A percentile compares a stretch with the other conserved stretches of the same genome.
Conservation (phyloP, 2,113 vertebrate genomes). For the Nycticorax nycticorax region DNA sequence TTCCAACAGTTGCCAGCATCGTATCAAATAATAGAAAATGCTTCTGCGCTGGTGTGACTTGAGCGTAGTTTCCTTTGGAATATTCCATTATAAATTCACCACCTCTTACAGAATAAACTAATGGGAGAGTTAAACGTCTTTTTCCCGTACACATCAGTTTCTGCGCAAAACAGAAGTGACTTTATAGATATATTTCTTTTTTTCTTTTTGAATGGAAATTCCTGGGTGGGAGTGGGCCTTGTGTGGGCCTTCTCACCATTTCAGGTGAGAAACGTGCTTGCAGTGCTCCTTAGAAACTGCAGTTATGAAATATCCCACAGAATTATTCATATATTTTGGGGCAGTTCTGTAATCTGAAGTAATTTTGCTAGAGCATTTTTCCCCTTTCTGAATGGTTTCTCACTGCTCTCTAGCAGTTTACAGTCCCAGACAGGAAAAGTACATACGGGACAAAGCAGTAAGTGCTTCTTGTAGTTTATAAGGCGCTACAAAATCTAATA, state of each 20-base stretch:
- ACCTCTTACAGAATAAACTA: background rate
- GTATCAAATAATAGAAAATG: constrained; percentile 2
- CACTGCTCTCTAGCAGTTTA: background rate
- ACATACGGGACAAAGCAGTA: background rate
- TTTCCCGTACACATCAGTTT: background rate
- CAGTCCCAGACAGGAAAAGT: background rate
- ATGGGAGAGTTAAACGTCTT: background rate
- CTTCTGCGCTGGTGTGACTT: accelerated
- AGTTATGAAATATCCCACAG: background rate
- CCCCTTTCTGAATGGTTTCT: background rate
- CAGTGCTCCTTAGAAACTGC: background rate
- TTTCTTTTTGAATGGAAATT: background rate
- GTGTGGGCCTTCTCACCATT: background rate
- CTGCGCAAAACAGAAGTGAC: background rate
- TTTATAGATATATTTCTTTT: background rate
- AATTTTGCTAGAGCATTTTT: background rate
- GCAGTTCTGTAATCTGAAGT: background rate
- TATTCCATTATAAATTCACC: background rate
- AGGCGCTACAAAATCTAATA: background rate
- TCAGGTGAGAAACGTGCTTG: background rate
- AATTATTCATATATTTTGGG: background rate
- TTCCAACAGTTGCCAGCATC: background rate
- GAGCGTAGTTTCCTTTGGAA: background rate
- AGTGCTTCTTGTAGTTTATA: background rate
- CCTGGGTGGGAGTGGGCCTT: no score